Evolutionary conservation across 2,113 vertebrate genomes (phyloP).

Genomic region (Todiramphus saurophagus): DNA sequence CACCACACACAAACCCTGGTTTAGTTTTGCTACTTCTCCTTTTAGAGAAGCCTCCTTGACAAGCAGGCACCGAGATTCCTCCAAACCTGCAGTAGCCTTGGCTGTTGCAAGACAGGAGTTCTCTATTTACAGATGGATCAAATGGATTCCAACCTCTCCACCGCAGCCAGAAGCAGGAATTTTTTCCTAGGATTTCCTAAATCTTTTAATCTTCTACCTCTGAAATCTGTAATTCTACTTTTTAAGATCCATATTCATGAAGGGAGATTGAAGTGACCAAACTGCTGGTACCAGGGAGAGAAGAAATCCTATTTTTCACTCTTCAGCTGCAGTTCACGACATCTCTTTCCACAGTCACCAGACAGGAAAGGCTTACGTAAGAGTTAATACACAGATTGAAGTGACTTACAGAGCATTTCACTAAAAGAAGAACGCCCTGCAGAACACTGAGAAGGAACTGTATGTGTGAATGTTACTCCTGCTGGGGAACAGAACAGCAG

Average conservation of each 20-base stretch:
- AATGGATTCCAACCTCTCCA: background rate
- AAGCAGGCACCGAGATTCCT: background rate
- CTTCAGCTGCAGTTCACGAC: background rate
- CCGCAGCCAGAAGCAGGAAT: background rate
- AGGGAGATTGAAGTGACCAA: constrained; percentile 21
- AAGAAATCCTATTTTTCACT: background rate
- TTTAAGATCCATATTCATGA: background rate
- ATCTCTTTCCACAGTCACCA: background rate
- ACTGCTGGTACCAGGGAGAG: background rate
- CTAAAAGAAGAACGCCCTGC: background rate
- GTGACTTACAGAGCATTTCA: background rate
- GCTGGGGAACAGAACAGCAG: background rate
- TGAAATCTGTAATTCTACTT: constrained; percentile 16
- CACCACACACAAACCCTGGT: background rate
- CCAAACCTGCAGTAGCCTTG: background rate
- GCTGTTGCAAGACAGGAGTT: background rate
- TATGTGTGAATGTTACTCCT: background rate
- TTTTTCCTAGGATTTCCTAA: constrained; percentile 15
- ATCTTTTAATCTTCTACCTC: constrained; percentile 26
- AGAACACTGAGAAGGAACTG: background rate
- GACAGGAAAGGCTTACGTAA: background rate
- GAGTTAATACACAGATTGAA: background rate
- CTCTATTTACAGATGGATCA: background rate
- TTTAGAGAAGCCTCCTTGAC: background rate
- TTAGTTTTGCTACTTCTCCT: background rate